Percentiles rank a stretch among this genome's conserved stretches.
phyloP scores from a whole-genome alignment of 2,888 invertebrate genomes.

The Lottia gigantea region DNA sequence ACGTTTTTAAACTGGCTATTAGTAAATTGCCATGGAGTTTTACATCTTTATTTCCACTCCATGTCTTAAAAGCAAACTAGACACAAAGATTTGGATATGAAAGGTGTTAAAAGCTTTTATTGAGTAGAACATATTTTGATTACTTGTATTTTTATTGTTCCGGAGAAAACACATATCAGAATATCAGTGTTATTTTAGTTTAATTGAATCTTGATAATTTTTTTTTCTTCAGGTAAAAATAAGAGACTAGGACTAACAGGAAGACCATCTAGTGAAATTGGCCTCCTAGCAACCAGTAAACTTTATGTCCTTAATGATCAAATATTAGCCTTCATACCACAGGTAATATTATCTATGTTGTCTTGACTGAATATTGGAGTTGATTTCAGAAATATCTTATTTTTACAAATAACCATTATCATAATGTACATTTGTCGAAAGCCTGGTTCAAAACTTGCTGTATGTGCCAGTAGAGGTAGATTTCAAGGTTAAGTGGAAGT shows the following conservation, averaged over 20 bases:
- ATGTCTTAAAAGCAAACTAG: background rate
- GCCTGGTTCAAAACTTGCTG: background rate
- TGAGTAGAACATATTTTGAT: no score
- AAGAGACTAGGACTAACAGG: constrained; percentile 94
- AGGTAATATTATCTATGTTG: constrained; percentile 75
- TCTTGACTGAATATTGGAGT: no score
- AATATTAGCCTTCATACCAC: constrained; percentile 98
- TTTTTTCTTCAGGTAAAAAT: constrained; percentile 80
- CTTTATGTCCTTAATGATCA: constrained; percentile 90
- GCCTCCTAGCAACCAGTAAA: constrained; percentile 97
- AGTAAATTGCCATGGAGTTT: background rate
- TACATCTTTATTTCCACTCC: background rate
- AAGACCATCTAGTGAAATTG: constrained; percentile 93
- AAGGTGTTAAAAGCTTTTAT: no score
- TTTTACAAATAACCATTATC: background rate
- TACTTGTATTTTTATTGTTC: no score
- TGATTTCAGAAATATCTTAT: no score
- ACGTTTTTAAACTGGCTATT: constrained; percentile 21
- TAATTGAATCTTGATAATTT: no score
- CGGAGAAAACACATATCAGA: no score
- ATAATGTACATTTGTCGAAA: background rate
- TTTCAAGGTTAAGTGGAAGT: background rate
- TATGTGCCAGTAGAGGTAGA: background rate
- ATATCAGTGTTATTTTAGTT: no score
- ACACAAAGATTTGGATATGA: no score